Evolutionary conservation across 2,113 vertebrate species (phyloP).

Genomic region (Sigmodon hispidus): DNA sequence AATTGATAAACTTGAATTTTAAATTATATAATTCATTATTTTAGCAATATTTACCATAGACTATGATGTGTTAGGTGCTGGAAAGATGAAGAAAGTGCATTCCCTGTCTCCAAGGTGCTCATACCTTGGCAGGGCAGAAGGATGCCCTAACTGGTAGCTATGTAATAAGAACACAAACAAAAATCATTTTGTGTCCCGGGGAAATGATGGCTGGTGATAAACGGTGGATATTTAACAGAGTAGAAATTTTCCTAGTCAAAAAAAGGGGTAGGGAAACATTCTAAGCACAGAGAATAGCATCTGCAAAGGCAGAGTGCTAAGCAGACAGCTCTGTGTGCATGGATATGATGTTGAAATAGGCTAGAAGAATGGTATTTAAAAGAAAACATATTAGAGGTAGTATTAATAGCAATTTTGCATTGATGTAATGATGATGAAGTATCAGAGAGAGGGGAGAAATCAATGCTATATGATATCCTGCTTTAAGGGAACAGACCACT

Average conservation of each 20-base stretch:
- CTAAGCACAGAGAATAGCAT: background rate
- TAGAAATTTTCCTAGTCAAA: background rate
- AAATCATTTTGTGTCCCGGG: conserved; percentile 8
- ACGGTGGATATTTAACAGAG: conserved; percentile 1
- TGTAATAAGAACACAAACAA: conserved; percentile 5
- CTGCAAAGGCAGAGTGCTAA: conserved; percentile 8
- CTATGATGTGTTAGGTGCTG: background rate
- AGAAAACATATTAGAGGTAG: conserved; percentile 24
- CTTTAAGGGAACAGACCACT: conserved; percentile 29
- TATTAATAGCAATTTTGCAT: conserved; percentile 16
- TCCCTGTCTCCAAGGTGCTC: background rate
- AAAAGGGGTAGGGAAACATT: background rate
- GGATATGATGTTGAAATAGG: conserved; percentile 16
- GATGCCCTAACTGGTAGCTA: background rate
- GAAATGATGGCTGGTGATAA: background rate
- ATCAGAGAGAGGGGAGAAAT: conserved; percentile 22
- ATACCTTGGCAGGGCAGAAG: conserved; percentile 20
- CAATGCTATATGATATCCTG: conserved; percentile 12
- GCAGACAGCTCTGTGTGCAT: background rate
- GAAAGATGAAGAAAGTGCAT: background rate
- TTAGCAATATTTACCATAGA: conserved; percentile 6
- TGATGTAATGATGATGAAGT: conserved; percentile 49
- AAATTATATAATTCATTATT: conserved; percentile 25
- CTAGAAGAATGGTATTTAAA: conserved; percentile 7
- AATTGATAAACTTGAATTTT: conserved; percentile 2